Evolutionary conservation across 2,113 vertebrate genomes (phyloP), one percentile per base, ranked within the genome.

Genomic region (Columba livia): DNA sequence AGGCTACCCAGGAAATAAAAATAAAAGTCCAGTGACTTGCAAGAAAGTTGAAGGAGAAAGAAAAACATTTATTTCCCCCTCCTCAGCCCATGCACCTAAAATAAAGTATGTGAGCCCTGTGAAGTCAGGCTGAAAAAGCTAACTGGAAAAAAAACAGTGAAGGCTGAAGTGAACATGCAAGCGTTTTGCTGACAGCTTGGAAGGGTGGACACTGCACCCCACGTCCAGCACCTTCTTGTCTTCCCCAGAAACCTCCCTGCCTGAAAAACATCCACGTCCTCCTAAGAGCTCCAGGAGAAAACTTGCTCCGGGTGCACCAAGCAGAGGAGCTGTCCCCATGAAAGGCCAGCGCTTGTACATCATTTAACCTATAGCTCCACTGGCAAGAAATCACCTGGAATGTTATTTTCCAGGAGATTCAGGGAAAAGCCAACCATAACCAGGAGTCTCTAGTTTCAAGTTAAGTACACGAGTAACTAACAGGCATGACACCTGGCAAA

Each of bases 41-140:
- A 95, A 93, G 88, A 79, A 95, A 93, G 75, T 94, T 90, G 85
- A 90, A 94, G 80, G 79, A 57, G 56, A 91, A 91, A 83, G 29
- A 40, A 77, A 65, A 85, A 87, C 71, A 61, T 17, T 26, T 0
- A 57, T 82, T 82, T 66, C 29, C 67, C 25, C 16, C n/a, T 88
- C 62, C 57, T 36, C 64, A 82, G 60, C 38, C 42, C 9, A 7
- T 64, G 36, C 11, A 32, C n/a, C 51, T 57, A 29, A 91, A 91
- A 88, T 44, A 48, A 86, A 83, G 32, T 38, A 6, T 34, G 34
- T 32, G 70, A 96, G 36, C 31, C 62, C 21, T 62, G 40, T 61
- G 87, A 90, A 88, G 29, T 11, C 1, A 4, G 70, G 56, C 31
- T 79, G 67, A 50, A 94, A 85, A 91, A 90, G 54, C 42, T 18